Evolutionary conservation across 2,888 invertebrate genomes (phyloP).

Genomic region (Yponomeuta sedellus): DNA sequence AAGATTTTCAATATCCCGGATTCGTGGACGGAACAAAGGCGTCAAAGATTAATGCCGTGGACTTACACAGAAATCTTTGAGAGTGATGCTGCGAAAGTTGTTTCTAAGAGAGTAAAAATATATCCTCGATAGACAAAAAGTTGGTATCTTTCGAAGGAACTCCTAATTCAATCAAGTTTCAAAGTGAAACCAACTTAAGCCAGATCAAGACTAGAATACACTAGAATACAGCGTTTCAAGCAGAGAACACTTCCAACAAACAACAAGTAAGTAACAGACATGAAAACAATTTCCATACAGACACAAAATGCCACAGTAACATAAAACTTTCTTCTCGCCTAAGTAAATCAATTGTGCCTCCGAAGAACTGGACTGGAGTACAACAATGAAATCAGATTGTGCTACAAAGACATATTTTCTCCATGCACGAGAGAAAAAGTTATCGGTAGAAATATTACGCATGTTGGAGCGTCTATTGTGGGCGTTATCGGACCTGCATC

Average conservation of each 20-base stretch:
- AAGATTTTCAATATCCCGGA: conserved; percentile 16
- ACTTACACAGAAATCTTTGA: conserved; percentile 4
- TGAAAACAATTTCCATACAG: conserved; percentile 4
- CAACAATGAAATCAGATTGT: conserved; percentile 15
- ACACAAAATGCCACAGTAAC: conserved; percentile 1
- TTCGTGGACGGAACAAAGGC: conserved; percentile 11
- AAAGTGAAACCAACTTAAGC: conserved; percentile 8
- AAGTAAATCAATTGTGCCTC: conserved; percentile 13
- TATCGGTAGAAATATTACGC: conserved; percentile 12
- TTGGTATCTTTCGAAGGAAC: not conserved
- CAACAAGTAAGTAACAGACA: conserved; percentile 10
- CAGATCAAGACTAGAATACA: conserved; percentile 9
- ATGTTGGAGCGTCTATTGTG: conserved; percentile 15
- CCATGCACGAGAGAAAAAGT: not conserved
- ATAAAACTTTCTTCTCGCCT: not conserved
- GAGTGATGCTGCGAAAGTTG: not conserved
- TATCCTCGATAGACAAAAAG: conserved; percentile 2
- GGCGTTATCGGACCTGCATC: conserved; percentile 43
- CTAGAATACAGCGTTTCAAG: not conserved
- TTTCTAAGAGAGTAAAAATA: conserved; percentile 3
- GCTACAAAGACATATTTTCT: conserved; percentile 10
- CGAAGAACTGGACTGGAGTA: conserved; percentile 11
- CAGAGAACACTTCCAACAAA: conserved; percentile 6
- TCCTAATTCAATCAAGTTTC: conserved; percentile 7
- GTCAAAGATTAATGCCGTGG: not conserved